Base-by-base conservation (phyloP, 2,888 invertebrate species). In the Sphinx pinastri region DNA sequence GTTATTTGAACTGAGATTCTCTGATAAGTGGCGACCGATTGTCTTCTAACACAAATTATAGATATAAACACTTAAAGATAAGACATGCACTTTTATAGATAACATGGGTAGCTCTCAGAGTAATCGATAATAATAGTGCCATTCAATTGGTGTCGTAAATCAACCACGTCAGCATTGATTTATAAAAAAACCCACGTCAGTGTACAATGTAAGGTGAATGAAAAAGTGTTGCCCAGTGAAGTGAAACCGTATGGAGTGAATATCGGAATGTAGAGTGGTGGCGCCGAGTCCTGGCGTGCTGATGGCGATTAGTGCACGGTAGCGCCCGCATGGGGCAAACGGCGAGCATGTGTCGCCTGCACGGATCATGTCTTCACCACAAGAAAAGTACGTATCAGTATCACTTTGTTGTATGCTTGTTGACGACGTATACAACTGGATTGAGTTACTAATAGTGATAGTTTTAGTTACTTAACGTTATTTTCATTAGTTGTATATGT, bases 291-390 rank as follows among this genome's bases (percentile, higher is more conserved):
- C 76, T 73, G 85, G 85, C 83, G 84, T 82, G 79, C 83, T 77
- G 80, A 93, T 93, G 94, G 92, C 81, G 90, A 81, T 81, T 81
- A 81, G 91, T 79, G 79, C 84, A 82, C 87, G 92, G 91, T 92
- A 94, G 93, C 92, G 92, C 93, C 92, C 95, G 95, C 93, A 96
- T 96, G 96, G 96, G 96, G 95, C 96, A 96, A 94, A 95, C 96
- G 94, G 96, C 96, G 95, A 96, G 96, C 92, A 96, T 96, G 96
- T 96, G 96, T 94, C 96, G 96, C 95, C 95, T 96, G 91, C 96
- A 96, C 94, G 96, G 96, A 95, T 95, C 94, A 94, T 94, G 94
- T 92, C 95, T 96, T 94, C 96, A 96, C 89, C 96, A 96, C 94
- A 96, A 96, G 95, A 96, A 96, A 94, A 96, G 96, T 95, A 96